Conservation (phyloP, 2,797 vertebrate species). For the Menidia menidia region DNA sequence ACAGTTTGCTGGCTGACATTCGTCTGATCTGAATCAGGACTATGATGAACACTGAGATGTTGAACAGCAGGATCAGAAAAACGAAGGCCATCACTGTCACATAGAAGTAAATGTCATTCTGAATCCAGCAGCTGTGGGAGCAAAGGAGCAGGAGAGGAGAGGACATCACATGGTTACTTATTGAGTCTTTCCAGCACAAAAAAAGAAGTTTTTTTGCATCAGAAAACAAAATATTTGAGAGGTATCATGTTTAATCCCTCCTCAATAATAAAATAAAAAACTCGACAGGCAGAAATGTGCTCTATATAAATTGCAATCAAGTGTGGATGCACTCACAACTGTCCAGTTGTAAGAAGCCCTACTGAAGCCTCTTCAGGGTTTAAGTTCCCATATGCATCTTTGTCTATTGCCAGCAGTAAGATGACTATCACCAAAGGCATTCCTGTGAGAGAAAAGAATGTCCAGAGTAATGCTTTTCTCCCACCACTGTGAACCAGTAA, state of each 20-base stretch:
- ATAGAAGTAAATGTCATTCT: slow-evolving; percentile 78
- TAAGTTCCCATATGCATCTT: slow-evolving; percentile 82
- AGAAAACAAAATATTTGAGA: too few species aligned
- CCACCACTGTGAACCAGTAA: background rate
- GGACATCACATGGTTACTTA: rapidly evolving
- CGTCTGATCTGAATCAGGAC: slow-evolving; percentile 88
- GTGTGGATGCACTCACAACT: slow-evolving; percentile 84
- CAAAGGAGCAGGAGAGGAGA: background rate
- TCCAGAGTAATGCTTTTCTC: background rate
- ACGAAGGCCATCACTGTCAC: slow-evolving; percentile 85
- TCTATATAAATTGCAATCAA: background rate
- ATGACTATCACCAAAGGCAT: slow-evolving; percentile 81
- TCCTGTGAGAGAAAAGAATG: slow-evolving; percentile 65
- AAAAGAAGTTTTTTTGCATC: too few species aligned
- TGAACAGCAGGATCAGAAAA: slow-evolving; percentile 85
- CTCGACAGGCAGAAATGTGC: too few species aligned
- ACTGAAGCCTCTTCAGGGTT: background rate
- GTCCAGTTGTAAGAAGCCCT: slow-evolving; percentile 37
- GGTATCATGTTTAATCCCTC: background rate
- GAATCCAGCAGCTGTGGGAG: slow-evolving; percentile 75
- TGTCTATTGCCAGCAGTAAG: slow-evolving; percentile 82
- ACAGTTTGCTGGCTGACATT: slow-evolving; percentile 75
- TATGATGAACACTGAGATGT: slow-evolving; percentile 84
- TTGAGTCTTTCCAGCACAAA: too few species aligned
- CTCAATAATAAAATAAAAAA: background rate